Percentiles rank a stretch among this genome's conserved stretches.
These are phyloP conservation scores for Notospermus geniculatus DNA, from an alignment of 1,140 invertebrate species.

Conservation along the genomic window DNA sequence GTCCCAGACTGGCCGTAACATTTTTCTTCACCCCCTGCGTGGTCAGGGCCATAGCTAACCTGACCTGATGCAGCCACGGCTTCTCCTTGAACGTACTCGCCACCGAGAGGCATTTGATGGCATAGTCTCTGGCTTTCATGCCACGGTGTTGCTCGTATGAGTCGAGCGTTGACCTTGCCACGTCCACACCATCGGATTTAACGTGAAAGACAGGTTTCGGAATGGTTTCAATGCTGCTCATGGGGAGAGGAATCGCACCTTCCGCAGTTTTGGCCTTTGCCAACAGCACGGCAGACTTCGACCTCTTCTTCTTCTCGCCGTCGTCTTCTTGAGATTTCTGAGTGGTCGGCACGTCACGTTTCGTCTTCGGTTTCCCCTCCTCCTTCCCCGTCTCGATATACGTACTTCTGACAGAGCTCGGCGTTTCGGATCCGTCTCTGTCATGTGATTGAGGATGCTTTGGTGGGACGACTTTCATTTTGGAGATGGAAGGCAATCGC, in stretches of 20 bases:
- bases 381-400: slow-evolving; percentile 15
- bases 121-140: slow-evolving; percentile 36
- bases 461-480: not conserved
- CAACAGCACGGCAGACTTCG: slow-evolving; percentile 27
- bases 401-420: slow-evolving; percentile 19
- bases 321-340: not conserved
- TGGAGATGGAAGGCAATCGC: not conserved
- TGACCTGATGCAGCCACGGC: slow-evolving; percentile 45
- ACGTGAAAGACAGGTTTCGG: slow-evolving; percentile 41
- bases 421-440: not conserved
- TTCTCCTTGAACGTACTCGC: slow-evolving; percentile 48
- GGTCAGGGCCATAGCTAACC: slow-evolving; percentile 37
- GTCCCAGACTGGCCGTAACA: too few relatives aligned
- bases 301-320: slow-evolving; percentile 14
- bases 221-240: slow-evolving; percentile 32
- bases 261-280: slow-evolving; percentile 31
- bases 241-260: slow-evolving; percentile 33
- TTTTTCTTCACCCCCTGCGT: slow-evolving; percentile 28
- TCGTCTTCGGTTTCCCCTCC: slow-evolving; percentile 13
- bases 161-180: slow-evolving; percentile 32
- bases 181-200: slow-evolving; percentile 32
- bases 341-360: not conserved
- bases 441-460: not conserved
- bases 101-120: slow-evolving; percentile 42
- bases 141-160: slow-evolving; percentile 39